These are phyloP conservation scores for Nyleta sp. DNA, from an alignment of 2,888 invertebrate species.

Conservation along the genomic window DNA sequence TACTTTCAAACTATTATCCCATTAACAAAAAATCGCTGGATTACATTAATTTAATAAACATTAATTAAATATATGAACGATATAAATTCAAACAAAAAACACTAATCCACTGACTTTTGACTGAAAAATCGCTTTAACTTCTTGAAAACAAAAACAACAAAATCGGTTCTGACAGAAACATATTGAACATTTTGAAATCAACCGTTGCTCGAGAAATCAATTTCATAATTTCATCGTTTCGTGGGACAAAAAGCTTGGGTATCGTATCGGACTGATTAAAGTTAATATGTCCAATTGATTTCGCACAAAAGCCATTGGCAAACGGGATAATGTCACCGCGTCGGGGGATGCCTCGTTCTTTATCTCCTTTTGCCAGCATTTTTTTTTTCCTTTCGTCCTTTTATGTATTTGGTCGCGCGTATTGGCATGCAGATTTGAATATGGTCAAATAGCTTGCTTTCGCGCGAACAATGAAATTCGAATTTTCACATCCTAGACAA, in stretches of 20 bases:
- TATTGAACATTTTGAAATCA: too few species aligned
- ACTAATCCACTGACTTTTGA: too few species aligned
- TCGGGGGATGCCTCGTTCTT: not conserved
- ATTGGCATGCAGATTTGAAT: conserved; percentile 53
- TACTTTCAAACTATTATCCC: too few species aligned
- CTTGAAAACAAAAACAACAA: too few species aligned
- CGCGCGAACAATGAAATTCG: conserved; percentile 73
- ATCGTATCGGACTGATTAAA: conserved; percentile 23
- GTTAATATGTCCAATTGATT: conserved; percentile 51
- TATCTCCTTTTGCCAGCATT: conserved; percentile 3
- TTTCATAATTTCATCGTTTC: not conserved
- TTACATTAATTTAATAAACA: too few species aligned
- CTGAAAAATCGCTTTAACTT: too few species aligned
- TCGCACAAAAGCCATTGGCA: conserved; percentile 35
- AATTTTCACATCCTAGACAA: conserved; percentile 72
- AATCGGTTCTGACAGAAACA: too few species aligned
- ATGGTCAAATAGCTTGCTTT: conserved; percentile 68
- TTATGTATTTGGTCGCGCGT: conserved; percentile 33
- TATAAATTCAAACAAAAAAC: too few species aligned
- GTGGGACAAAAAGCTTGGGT: conserved; percentile 5
- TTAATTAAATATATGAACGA: too few species aligned
- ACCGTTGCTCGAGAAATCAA: not conserved
- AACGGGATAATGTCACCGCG: conserved; percentile 19
- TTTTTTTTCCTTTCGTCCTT: conserved; percentile 24
- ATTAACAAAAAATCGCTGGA: too few species aligned